Base-by-base conservation (phyloP, 2,888 invertebrate species). In the Agrotis clavis region DNA sequence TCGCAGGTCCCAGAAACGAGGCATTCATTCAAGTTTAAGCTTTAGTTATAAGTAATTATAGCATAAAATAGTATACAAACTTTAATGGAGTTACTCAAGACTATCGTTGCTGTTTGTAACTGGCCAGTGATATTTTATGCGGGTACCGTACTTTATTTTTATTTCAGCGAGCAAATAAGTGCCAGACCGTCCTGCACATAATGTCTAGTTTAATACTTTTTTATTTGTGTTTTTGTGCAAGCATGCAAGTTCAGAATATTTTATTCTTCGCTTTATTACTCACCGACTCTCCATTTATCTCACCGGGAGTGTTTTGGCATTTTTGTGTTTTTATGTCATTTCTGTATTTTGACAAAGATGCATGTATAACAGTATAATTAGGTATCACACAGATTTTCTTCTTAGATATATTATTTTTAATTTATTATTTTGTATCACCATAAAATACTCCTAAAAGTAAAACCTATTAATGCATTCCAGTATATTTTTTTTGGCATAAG, bases 141-240 rank as follows among this genome's bases (percentile, higher is more conserved):
- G 30, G 48, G 60, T 19, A 47, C 60, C 25, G 5, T 41, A 41
- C 25, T 77, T 25, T 76, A 13, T 18, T 68, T 78, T 63, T 79
- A 51, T 65, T 65, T 62, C 16, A 57, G 47, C 18, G 16, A 48
- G 48, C 45, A 61, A 54, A 45, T 30, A 41, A 65, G 79, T 47
- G 54, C 60, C 16, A n/a, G 25, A 35, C 60, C n/a, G 47, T 51
- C 53, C 54, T 79, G 75, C 64, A 54, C 64, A 64, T 79, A 65
- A 71, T 63, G 53, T 61, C 48, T 35, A 35, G 66, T 48, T 51
- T 53, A 4, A 60, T 61, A 57, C 21, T 45, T 57, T 57, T 67
- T 63, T 45, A 48, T 19, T 0, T 25, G n/a, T 77, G 71, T 78
- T 57, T 78, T 59, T 16, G 50, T 54, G 59, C n/a, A 63, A 64